phyloP scores from a whole-genome alignment of 2,888 invertebrate species.

The Nomada goodeniana region DNA sequence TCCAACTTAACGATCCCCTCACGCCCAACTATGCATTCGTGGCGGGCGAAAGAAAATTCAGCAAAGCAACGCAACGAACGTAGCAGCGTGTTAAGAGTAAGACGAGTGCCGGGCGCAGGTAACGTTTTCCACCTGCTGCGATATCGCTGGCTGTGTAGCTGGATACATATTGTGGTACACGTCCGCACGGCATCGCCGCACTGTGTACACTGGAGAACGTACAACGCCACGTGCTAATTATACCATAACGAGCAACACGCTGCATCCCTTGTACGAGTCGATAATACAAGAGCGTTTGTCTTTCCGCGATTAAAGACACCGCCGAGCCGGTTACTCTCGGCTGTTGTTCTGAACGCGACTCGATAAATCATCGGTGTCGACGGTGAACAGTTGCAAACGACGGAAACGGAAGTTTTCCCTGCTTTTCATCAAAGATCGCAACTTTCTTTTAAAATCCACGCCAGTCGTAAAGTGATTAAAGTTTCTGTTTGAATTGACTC shows the following conservation, averaged over 20 bases:
- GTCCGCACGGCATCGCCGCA: background rate
- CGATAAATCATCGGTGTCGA: slow-evolving; percentile 18
- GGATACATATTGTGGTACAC: slow-evolving; percentile 1
- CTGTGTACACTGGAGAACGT: slow-evolving; percentile 34
- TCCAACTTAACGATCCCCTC: too few relatives aligned
- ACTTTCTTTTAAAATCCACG: slow-evolving; percentile 38
- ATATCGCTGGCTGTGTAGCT: slow-evolving; percentile 30
- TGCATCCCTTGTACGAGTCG: slow-evolving; percentile 43
- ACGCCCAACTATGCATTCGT: background rate
- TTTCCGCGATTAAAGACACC: slow-evolving; percentile 33
- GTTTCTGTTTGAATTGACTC: slow-evolving; percentile 48
- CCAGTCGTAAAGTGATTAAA: slow-evolving; percentile 47
- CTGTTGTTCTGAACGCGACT: background rate
- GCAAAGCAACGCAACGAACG: slow-evolving; percentile 6
- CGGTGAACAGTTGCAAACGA: slow-evolving; percentile 17
- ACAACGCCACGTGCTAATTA: slow-evolving; percentile 55
- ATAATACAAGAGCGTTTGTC: slow-evolving; percentile 45
- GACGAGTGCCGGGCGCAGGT: slow-evolving; percentile 1
- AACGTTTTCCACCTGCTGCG: slow-evolving; percentile 34
- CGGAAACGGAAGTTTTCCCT: slow-evolving; percentile 20
- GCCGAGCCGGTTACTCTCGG: background rate
- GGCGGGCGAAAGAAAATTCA: slow-evolving; percentile 12
- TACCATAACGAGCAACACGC: slow-evolving; percentile 51
- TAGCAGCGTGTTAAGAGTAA: slow-evolving; percentile 20
- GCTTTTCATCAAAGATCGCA: slow-evolving; percentile 39